These are phyloP conservation scores for Drosophila bipectinata DNA, from an alignment of 1,140 invertebrate species.

Conservation along the genomic window DNA sequence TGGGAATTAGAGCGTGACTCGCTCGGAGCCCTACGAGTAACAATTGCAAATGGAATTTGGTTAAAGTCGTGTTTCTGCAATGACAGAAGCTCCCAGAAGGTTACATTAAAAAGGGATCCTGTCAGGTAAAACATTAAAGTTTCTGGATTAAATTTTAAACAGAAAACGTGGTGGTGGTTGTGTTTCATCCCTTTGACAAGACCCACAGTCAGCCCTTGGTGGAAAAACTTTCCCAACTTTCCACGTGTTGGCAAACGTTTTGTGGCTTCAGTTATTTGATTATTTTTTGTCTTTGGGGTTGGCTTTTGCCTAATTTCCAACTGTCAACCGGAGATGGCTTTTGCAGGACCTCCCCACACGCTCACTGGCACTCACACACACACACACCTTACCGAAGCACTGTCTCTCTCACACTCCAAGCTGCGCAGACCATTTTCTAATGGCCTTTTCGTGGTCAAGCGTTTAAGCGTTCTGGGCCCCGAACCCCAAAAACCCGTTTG, in stretches of 20 bases:
- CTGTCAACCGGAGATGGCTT: conserved; percentile 60
- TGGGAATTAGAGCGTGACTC: conserved; percentile 46
- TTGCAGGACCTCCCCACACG: conserved; percentile 9
- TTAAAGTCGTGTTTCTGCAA: conserved; percentile 5
- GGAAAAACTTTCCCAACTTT: conserved; percentile 54
- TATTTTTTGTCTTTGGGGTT: conserved; percentile 36
- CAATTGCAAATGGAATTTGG: conserved; percentile 16
- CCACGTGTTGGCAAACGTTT: conserved; percentile 72
- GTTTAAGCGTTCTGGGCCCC: conserved; percentile 68
- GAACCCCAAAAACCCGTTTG: conserved; percentile 46
- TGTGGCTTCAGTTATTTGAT: conserved; percentile 59
- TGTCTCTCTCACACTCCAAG: conserved; percentile 8
- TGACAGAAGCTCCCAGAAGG: not conserved
- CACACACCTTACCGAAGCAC: conserved; percentile 14
- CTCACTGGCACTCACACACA: too few species aligned
- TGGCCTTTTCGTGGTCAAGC: conserved; percentile 81
- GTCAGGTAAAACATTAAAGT: not conserved
- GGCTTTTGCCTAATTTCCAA: conserved; percentile 70
- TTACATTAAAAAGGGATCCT: not conserved
- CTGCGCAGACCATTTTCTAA: conserved; percentile 68
- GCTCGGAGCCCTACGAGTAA: conserved; percentile 13
- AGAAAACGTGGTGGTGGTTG: not conserved
- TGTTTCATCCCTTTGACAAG: conserved; percentile 9
- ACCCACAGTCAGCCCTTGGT: conserved; percentile 13
- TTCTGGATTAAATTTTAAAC: not conserved